Evolutionary conservation across 2,113 vertebrate genomes (phyloP).

Genomic region (Odontophorus gujanensis): DNA sequence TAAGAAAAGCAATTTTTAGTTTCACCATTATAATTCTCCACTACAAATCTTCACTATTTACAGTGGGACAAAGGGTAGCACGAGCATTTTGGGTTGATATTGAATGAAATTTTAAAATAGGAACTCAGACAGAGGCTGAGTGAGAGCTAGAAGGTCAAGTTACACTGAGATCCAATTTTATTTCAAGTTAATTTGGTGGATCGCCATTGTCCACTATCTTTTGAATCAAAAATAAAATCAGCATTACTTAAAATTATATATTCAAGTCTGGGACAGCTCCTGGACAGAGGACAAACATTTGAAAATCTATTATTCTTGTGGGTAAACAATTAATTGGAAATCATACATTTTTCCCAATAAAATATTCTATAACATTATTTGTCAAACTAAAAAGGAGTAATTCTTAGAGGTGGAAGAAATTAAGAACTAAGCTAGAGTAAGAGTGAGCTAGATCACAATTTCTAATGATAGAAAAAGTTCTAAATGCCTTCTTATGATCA

Average conservation of each 20-base stretch:
- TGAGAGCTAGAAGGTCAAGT: background rate
- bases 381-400: background rate
- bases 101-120: conserved; percentile 25
- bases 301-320: background rate
- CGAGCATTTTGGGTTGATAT: background rate
- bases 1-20: conserved; percentile 18
- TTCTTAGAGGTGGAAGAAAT: conserved; percentile 6
- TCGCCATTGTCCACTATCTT: background rate
- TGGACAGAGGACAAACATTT: conserved; percentile 16
- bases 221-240: conserved; percentile 22
- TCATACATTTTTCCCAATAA: background rate
- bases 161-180: conserved; percentile 39
- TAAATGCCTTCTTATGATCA: background rate
- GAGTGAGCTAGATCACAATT: background rate
- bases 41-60: background rate
- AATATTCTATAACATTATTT: background rate
- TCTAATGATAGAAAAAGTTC: background rate
- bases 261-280: conserved; percentile 6
- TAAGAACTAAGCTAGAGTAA: background rate
- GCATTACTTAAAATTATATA: conserved; percentile 32
- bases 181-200: conserved; percentile 56
- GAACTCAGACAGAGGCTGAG: background rate
- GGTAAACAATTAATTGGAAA: background rate
- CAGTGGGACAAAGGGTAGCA: background rate
- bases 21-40: conserved; percentile 1